Percentiles rank a stretch among this genome's conserved stretches.
Conservation (phyloP, 2,797 vertebrate genomes). For the Peromyscus nudipes region DNA sequence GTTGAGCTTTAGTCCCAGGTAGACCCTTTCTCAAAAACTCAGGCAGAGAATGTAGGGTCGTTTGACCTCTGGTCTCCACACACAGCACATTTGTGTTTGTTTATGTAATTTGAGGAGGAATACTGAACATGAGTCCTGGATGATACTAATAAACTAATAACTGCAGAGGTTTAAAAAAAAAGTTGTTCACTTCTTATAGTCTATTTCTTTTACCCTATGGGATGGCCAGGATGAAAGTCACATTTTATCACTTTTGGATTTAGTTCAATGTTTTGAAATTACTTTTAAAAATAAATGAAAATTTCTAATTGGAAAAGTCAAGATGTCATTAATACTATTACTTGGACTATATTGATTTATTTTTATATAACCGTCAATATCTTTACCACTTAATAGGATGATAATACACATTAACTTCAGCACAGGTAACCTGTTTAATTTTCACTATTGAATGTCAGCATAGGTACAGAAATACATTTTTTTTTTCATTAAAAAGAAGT, state of each 20-base stretch:
- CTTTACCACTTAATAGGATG: neutral
- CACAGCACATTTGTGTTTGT: no score
- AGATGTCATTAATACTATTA: neutral
- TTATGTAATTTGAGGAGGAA: no score
- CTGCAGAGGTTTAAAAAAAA: no score
- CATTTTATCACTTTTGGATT: neutral
- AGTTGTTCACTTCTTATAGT: neutral
- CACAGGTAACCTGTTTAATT: slow-evolving; percentile 35
- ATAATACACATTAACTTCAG: neutral
- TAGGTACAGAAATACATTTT: slow-evolving; percentile 17
- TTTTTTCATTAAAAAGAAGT: slow-evolving; percentile 65
- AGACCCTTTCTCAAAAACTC: no score
- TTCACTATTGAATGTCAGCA: slow-evolving; percentile 60
- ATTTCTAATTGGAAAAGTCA: slow-evolving; percentile 13
- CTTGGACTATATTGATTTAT: neutral
- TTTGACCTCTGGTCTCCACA: neutral
- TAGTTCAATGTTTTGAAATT: slow-evolving; percentile 24
- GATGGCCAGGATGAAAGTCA: neutral
- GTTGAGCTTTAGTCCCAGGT: neutral
- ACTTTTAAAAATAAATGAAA: neutral
- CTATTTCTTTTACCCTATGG: neutral
- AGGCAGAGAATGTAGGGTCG: neutral
- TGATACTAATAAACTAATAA: no score
- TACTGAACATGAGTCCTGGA: no score
- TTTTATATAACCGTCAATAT: neutral